phyloP scores from a whole-genome alignment of 2,888 invertebrate genomes.

The Cepaea hortensis region DNA sequence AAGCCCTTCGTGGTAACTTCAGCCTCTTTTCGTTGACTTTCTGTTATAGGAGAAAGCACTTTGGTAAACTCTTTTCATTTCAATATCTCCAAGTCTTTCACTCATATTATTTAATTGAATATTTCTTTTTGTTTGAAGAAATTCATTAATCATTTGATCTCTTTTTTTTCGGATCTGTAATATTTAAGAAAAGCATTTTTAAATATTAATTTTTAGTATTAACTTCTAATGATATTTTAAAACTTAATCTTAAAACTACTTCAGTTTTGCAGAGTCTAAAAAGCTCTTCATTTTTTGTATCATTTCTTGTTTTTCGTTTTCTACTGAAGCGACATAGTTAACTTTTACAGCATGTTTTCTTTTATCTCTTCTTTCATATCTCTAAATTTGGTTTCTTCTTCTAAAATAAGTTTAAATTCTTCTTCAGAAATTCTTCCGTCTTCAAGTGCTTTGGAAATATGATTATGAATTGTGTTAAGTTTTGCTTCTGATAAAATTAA shows the following conservation, averaged over 20 bases:
- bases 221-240: no score
- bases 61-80: slow-evolving; percentile 10
- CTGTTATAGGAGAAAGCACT: not conserved
- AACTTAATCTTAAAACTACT: not conserved
- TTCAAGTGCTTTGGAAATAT: slow-evolving; percentile 18
- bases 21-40: not conserved
- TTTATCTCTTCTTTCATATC: not conserved
- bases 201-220: not conserved
- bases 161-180: not conserved
- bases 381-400: slow-evolving; percentile 21
- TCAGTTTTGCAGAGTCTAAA: not conserved
- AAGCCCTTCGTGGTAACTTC: not conserved
- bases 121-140: slow-evolving; percentile 12
- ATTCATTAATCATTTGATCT: not conserved
- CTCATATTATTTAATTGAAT: slow-evolving; percentile 12
- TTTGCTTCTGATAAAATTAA: slow-evolving; percentile 15
- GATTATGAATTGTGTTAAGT: slow-evolving; percentile 16
- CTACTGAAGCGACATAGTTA: no score
- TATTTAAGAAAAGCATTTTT: slow-evolving; percentile 1
- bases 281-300: not conserved
- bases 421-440: slow-evolving; percentile 18
- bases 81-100: slow-evolving; percentile 29
- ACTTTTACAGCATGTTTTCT: not conserved
- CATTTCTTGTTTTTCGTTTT: slow-evolving; percentile 14
- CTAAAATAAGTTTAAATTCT: slow-evolving; percentile 22